Conservation (phyloP, 2,888 invertebrate genomes). For the Brenthis hecate region DNA sequence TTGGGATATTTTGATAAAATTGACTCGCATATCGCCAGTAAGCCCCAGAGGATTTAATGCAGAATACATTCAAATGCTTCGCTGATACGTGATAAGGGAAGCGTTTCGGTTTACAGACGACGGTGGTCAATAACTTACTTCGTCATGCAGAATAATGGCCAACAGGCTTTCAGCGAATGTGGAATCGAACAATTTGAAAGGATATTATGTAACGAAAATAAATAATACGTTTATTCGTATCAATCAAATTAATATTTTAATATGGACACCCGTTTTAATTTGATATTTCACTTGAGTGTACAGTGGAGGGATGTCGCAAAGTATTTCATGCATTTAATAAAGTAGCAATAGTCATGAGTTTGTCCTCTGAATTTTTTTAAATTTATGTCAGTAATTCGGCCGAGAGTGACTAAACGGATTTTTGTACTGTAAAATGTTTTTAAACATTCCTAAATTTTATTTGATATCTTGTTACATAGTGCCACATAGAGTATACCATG, state of each 20-base stretch:
- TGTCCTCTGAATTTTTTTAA: too few relatives aligned
- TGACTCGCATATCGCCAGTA: constrained; percentile 1
- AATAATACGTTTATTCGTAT: not conserved
- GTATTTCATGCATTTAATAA: too few relatives aligned
- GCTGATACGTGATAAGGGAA: constrained; percentile 20
- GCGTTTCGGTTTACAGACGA: constrained; percentile 13
- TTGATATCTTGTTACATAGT: too few relatives aligned
- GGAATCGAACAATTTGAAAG: constrained; percentile 12
- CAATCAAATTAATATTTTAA: constrained; percentile 13
- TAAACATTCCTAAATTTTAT: too few relatives aligned
- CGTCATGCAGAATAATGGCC: constrained; percentile 23
- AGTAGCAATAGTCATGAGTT: too few relatives aligned
- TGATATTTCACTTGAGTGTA: too few relatives aligned
- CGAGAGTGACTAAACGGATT: too few relatives aligned
- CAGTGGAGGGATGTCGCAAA: too few relatives aligned
- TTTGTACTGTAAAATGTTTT: too few relatives aligned
- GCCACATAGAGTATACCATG: too few relatives aligned
- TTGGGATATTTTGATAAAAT: constrained; percentile 8
- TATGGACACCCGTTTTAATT: not conserved
- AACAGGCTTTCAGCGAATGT: constrained; percentile 12
- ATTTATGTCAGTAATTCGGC: too few relatives aligned
- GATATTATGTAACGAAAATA: constrained; percentile 7
- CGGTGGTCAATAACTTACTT: constrained; percentile 23
- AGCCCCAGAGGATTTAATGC: not conserved
- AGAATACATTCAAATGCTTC: constrained; percentile 7